Evolutionary conservation across 1,140 invertebrate species (phyloP), one percentile per base, ranked within the genome.

Genomic region (Chironomus tepperi): DNA sequence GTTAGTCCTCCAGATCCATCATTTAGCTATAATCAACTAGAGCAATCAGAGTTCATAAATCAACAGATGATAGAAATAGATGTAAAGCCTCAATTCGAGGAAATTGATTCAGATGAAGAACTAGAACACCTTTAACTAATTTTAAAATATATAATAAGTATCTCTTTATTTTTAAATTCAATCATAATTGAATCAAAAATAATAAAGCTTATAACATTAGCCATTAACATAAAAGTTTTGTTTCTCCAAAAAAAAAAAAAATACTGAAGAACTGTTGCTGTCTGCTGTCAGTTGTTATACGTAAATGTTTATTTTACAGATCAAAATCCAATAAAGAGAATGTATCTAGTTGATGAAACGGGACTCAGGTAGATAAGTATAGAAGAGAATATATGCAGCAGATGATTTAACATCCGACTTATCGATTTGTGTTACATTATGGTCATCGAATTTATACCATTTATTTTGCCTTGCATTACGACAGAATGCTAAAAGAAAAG

Each of bases 381-480:
- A 95, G 83, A 94, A 94, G 42, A 94, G 83, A 76, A 94, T 88
- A 81, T 94, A 94, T 6, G 91, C 91, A 73, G 89, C 91, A 76
- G 88, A 86, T 12, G 89, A 89, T 76, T 87, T 89, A 1, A 96
- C 91, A 79, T 89, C 87, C 57, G 83, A 86, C 3, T 84, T 77
- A 2, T 87, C 85, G 64, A 95, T 88, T 77, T 91, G 88, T 3
- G 87, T 88, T 6, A 96, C 93, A 43, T 91, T 87, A 76, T 93
- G 89, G 81, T 97, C 95, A 83, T 97, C 94, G 83, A 91, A 97
- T 80, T 95, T 95, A 83, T 89, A 93, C 95, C 95, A 97, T 79
- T 88, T 90, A 10, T 21, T 21, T 19, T 70, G 65, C 7, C 18
- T 70, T 7, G 16, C 16, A 16, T 70, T 70, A 0, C 19, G 16